Evolutionary conservation across 2,113 vertebrate species (phyloP), one percentile per base, ranked within the genome.

Genomic region (Myiozetetes cayanensis): DNA sequence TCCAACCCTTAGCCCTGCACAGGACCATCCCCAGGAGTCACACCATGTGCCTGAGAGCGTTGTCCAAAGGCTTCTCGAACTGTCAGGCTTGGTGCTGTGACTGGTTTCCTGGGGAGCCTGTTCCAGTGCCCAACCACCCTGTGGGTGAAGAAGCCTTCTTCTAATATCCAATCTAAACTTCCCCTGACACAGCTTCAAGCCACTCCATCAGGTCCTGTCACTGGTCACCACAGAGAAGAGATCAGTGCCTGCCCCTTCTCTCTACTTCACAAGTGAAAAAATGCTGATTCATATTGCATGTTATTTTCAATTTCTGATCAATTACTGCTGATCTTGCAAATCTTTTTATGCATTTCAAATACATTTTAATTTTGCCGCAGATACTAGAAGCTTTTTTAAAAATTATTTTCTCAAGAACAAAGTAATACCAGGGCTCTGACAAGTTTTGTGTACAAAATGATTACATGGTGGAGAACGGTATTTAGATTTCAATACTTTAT

Each of bases 401-500:
- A 55, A 62, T 31, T 25, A n/a, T 72, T 66, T 73, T 89, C 87
- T 78, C 35, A 65, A 65, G 33, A 89, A 68, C 33, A 89, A 70
- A 88, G 21, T 50, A 84, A 58, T 71, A 81, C 17, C 19, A 67
- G 37, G 30, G 33, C 47, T 61, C 30, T 84, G 50, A 75, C 37
- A 90, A 65, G 21, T 53, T 93, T 41, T 8, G 18, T 47, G n/a
- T n/a, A 94, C 44, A 33, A 90, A 95, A 85, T 63, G 4, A 80
- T 88, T 92, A 74, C 63, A 55, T 67, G 19, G 21, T 77, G 44
- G 83, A 92, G 44, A 89, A 89, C 0, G 0, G 10, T 43, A 90
- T 93, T 92, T 92, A 90, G 67, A 74, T 93, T 92, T 87, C 63
- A 83, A 59, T 24, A 37, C 24, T 91, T 93, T 86, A 88, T 90